Evolutionary conservation across 2,888 invertebrate species (phyloP).

Genomic region (Lithosia quadra): DNA sequence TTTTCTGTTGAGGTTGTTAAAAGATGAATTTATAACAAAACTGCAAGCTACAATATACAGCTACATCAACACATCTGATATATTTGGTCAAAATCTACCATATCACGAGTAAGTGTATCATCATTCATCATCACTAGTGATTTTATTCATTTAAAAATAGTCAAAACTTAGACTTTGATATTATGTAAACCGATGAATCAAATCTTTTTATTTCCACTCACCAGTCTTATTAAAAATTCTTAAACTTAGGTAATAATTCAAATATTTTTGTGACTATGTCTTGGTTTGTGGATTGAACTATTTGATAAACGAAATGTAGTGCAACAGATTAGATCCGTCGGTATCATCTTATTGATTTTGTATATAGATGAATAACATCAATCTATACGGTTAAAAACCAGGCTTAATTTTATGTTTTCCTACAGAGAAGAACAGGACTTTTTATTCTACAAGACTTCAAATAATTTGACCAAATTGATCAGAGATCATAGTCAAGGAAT

Average conservation of each 20-base stretch:
- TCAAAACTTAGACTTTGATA: too few relatives aligned
- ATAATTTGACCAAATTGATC: not conserved
- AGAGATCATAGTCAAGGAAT: not conserved
- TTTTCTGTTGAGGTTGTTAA: constrained; percentile 60
- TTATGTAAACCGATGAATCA: too few relatives aligned
- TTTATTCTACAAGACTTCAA: not conserved
- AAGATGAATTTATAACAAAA: constrained; percentile 61
- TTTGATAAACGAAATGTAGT: too few relatives aligned
- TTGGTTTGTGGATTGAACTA: too few relatives aligned
- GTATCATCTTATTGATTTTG: too few relatives aligned
- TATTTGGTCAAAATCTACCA: constrained; percentile 49
- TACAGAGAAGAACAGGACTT: not conserved
- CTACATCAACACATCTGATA: constrained; percentile 62
- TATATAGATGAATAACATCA: too few relatives aligned
- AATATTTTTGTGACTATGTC: too few relatives aligned
- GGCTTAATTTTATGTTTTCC: not conserved
- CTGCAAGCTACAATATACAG: constrained; percentile 63
- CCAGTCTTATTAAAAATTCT: too few relatives aligned
- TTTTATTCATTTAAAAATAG: not conserved
- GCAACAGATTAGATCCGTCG: too few relatives aligned
- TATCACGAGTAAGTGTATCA: constrained; percentile 15
- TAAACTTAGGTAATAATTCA: too few relatives aligned
- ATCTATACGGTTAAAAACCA: not conserved
- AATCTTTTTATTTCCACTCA: too few relatives aligned
- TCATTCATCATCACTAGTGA: not conserved